Conservation (phyloP, 1,140 invertebrate genomes). For the Drosophila orena region DNA sequence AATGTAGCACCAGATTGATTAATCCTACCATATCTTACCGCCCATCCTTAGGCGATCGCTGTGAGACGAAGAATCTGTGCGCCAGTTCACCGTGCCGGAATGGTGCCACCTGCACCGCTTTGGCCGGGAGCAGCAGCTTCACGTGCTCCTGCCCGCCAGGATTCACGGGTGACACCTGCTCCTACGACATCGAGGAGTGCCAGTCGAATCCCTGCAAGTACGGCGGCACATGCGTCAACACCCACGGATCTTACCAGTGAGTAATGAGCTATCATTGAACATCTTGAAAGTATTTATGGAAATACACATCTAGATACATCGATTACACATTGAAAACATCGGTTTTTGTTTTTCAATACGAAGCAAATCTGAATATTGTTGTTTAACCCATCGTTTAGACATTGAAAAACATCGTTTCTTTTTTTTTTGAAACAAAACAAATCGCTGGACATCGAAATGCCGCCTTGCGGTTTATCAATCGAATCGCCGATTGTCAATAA, state of each 20-base stretch:
- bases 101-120: slow-evolving; percentile 92
- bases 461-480: slow-evolving; percentile 22
- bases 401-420: neutral
- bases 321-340: slow-evolving; percentile 1
- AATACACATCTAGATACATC: neutral
- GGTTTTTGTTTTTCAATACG: too few species aligned
- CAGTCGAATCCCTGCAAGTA: slow-evolving; percentile 90
- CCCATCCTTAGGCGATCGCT: slow-evolving; percentile 92
- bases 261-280: slow-evolving; percentile 69
- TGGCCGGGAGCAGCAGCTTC: slow-evolving; percentile 89
- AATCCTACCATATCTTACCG: too few species aligned
- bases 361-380: neutral
- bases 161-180: slow-evolving; percentile 94
- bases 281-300: neutral
- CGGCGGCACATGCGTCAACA: slow-evolving; percentile 93
- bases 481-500: slow-evolving; percentile 35
- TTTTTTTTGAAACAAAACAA: neutral
- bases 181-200: slow-evolving; percentile 96
- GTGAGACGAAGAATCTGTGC: slow-evolving; percentile 95
- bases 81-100: slow-evolving; percentile 94
- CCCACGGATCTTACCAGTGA: slow-evolving; percentile 95
- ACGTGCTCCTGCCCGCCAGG: slow-evolving; percentile 94
- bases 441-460: slow-evolving; percentile 5
- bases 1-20: neutral
- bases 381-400: slow-evolving; percentile 2